Evolutionary conservation across 2,797 vertebrate genomes (phyloP), one percentile per base, ranked within the genome.

Genomic region (Vespertilio murinus): DNA sequence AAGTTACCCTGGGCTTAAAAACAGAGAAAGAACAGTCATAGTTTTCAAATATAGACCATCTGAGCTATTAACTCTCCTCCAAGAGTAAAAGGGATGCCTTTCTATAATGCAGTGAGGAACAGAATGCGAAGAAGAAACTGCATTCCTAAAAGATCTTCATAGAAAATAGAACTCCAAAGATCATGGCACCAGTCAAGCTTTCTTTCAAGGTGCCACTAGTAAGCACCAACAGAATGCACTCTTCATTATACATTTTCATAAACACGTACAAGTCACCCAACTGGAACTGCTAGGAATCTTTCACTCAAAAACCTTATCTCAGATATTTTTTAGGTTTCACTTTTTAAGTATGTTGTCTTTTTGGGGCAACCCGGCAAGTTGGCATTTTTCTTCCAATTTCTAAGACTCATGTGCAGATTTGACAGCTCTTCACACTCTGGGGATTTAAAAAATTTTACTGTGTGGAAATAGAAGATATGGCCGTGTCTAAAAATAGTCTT

Each of bases 311-410:
- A 17, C 2, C 0, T 0, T 54, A 81, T 75, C 80, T 93, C 54
- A 67, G 22, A 83, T 49, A 70, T 67, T 65, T 81, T 49, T 33
- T n/a, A 80, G 38, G 54, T 80, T 83, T 95, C 38, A 67, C 61
- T 56, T 94, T 83, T 70, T 69, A 73, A 87, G 49, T n/a, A 82
- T 70, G 65, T 81, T 95, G 61, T 18, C 12, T 40, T 79, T 79
- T 86, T 69, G 1, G 14, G 35, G 54, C 42, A 93, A 82, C 65
- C 69, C 87, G 40, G 90, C 6, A 85, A 88, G 10, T 82, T 54
- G 74, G 28, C n/a, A 52, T 85, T 81, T 96, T 73, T 78, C 88
- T 92, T 80, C 47, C 12, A 54, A 35, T 82, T 92, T 86, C 74
- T 86, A 87, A 86, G 73, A 80, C 23, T 8, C 18, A 5, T 69